Evolutionary conservation across 2,888 invertebrate genomes (phyloP), one percentile per base, ranked within the genome.

Genomic region (Lobophora halterata): DNA sequence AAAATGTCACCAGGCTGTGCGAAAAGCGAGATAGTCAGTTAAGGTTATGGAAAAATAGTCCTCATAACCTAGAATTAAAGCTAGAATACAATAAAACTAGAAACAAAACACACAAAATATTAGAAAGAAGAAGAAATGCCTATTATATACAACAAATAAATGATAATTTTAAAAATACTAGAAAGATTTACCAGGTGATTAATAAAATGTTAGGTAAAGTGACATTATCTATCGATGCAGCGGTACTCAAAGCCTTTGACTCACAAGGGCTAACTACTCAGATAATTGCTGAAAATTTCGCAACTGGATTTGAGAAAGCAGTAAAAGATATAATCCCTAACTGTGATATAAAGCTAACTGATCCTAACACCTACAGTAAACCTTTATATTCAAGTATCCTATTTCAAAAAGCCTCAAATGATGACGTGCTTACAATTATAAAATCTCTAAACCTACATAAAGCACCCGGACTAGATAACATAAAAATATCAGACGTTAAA

Each of bases 361-460:
- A 18, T 3, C 17, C 24, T 1, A 3, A 6, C 2, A 10, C 5
- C 5, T 10, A 10, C 5, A 5, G 16, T 11, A 16, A 24, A 10
- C 24, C 17, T 5, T 5, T 12, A 3, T 11, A 32, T 12, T 23
- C 32, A 0, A 32, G 24, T 17, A 32, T 32, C 1, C 7, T 12
- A 0, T 32, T 24, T 1, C 17, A 27, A 24, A 37, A 23, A 16
- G 31, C 31, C n/a, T 7, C 32, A 5, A 7, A 11, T 21, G 5
- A 16, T 6, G 21, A 24, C 0, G 6, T 39, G 2, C n/a, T 8
- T 12, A 39, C 35, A 20, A 46, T 49, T 4, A 42, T 56, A 4
- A 43, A 32, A 11, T 32, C 32, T 0, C 17, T 46, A 6, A 51
- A 45, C 10, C 9, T 28, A 7, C 46, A 25, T 23, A 56, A 46